Evolutionary conservation across 1,140 invertebrate species (phyloP).

Genomic region (Aphidius gifuensis): DNA sequence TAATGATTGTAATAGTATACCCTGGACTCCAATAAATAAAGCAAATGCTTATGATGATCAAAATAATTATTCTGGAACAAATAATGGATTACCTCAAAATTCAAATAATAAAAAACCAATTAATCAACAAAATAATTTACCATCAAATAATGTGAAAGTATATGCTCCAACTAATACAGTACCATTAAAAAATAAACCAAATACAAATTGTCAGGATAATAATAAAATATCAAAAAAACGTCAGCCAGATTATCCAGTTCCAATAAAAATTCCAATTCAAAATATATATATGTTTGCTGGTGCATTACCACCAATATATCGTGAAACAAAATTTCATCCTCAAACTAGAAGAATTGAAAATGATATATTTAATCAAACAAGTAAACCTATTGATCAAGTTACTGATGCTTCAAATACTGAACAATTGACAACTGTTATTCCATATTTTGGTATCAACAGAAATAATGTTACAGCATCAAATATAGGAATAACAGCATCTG

Average conservation of each 20-base stretch:
- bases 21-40: constrained; percentile 70
- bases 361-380: not conserved
- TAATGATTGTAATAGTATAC: constrained; percentile 71
- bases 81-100: not conserved
- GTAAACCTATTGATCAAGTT: not conserved
- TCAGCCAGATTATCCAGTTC: constrained; percentile 9
- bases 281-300: constrained; percentile 35
- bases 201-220: not conserved
- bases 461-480: constrained; percentile 23
- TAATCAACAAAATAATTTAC: constrained; percentile 11
- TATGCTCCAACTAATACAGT: constrained; percentile 27
- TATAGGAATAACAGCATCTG: constrained; percentile 19
- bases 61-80: constrained; percentile 9
- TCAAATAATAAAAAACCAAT: constrained; percentile 1
- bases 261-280: constrained; percentile 21
- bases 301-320: constrained; percentile 38
- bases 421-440: constrained; percentile 7
- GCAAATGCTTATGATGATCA: constrained; percentile 3
- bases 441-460: not conserved
- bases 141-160: constrained; percentile 30
- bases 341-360: not conserved
- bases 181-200: not conserved
- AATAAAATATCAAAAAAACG: not conserved
- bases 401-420: not conserved
- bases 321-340: constrained; percentile 30